Evolutionary conservation across 1,140 invertebrate genomes (phyloP), one percentile per base, ranked within the genome.

Genomic region (Adoxophyes honmai): DNA sequence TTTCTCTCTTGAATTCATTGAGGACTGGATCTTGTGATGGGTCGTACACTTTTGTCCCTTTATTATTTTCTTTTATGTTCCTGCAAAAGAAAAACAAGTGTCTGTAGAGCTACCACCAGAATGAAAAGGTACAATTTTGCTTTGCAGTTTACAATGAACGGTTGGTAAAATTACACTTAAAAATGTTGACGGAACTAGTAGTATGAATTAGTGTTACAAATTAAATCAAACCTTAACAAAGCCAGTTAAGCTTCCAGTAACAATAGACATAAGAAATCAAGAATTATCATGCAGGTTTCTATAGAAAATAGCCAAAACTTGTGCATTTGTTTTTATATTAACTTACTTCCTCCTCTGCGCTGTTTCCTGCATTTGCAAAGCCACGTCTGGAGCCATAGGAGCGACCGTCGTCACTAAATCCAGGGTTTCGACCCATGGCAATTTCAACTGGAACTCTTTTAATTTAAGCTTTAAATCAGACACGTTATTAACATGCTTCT

Each of bases 1-100:
- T 96, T 90, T 99, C 98, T 37, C 97, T 90, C 78, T 95, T 95
- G 73, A 99, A 98, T 81, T 99, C 97, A 91, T 98, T 96, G n/a
- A 98, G 78, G 0, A 96, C 93, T 1, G 94, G 93, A 89, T 97
- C 96, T 52, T 95, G 93, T 1, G 91, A 89, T 0, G 93, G 90
- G 4, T 92, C 85, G 62, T 91, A 92, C 52, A 92, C 90, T 28
- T 91, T 89, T 38, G 93, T 87, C 64, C 94, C 94, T 68, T 91
- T 93, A 63, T 92, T 94, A 39, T 94, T 95, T 74, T 93, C 87
- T 66, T 84, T 75, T 54, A 89, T 63, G 60, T 90, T 90, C 54
- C 89, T 90, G 57, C 13, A 78, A 78, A 59, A 59, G 21, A 2
- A 28, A 28, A 28, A 28, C 6, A 28, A 28, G 2, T 28, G 6